Percentiles rank a stretch among this genome's conserved stretches.
Conservation (phyloP, 2,797 vertebrate genomes). For the Arrhamphus sclerolepis region DNA sequence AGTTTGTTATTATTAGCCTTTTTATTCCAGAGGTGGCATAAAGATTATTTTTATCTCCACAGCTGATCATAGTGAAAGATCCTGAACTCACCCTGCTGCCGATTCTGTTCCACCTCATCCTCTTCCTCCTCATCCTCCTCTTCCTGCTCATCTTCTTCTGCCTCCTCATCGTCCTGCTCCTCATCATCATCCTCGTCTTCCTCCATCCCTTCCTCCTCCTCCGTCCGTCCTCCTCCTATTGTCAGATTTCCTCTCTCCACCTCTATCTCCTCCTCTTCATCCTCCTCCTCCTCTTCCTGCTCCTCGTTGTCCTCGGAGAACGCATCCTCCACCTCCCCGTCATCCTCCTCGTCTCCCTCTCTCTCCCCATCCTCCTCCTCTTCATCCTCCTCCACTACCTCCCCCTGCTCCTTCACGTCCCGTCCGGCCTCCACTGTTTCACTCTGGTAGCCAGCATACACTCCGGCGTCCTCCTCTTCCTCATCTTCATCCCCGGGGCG, state of each 20-base stretch:
- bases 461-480: conserved; percentile 77
- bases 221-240: conserved; percentile 62
- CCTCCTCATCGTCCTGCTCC: conserved; percentile 78
- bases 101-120: conserved; percentile 81
- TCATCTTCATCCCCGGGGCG: conserved; percentile 61
- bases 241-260: conserved; percentile 65
- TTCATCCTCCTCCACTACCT: conserved; percentile 78
- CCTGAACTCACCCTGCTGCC: conserved; percentile 79
- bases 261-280: conserved; percentile 67
- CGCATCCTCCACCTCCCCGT: conserved; percentile 80
- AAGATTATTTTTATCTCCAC: no score
- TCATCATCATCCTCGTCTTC: conserved; percentile 81
- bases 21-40: no score
- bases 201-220: conserved; percentile 78
- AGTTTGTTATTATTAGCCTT: no score
- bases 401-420: conserved; percentile 85
- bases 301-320: conserved; percentile 76
- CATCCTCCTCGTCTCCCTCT: conserved; percentile 67
- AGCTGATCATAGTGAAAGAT: no score
- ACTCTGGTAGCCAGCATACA: conserved; percentile 85
- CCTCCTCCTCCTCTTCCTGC: conserved; percentile 70
- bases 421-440: conserved; percentile 84
- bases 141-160: conserved; percentile 75
- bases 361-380: conserved; percentile 69
- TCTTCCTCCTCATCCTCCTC: no score